Evolutionary conservation across 2,888 invertebrate species (phyloP).

Genomic region (Dryadula phaetusa): DNA sequence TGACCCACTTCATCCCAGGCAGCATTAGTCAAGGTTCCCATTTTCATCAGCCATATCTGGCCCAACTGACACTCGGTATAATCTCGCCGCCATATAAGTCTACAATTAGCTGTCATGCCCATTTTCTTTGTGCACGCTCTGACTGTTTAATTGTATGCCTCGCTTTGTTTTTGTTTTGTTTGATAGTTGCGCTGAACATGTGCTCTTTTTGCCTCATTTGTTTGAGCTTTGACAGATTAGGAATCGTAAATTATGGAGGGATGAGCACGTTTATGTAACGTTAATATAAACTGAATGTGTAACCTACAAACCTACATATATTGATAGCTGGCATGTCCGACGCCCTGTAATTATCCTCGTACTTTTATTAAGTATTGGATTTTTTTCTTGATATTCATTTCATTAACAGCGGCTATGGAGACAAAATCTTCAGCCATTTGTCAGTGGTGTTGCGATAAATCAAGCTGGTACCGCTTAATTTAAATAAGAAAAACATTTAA

Average conservation of each 20-base stretch:
- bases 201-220: constrained; percentile 38
- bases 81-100: constrained; percentile 73
- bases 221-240: constrained; percentile 35
- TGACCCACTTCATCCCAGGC: constrained; percentile 57
- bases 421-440: constrained; percentile 48
- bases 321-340: not conserved
- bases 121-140: constrained; percentile 68
- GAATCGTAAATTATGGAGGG: constrained; percentile 22
- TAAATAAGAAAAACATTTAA: constrained; percentile 48
- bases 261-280: not conserved
- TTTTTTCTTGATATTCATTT: constrained; percentile 29
- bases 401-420: constrained; percentile 32
- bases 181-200: constrained; percentile 44
- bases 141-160: constrained; percentile 64
- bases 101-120: constrained; percentile 74
- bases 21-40: constrained; percentile 78
- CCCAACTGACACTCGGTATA: constrained; percentile 62
- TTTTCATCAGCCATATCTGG: constrained; percentile 69
- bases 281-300: constrained; percentile 1
- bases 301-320: not conserved
- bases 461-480: constrained; percentile 44
- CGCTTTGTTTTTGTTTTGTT: constrained; percentile 50
- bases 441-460: constrained; percentile 46
- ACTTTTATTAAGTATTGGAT: not conserved
- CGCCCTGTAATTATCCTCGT: not conserved